Base-by-base conservation (phyloP, 2,113 vertebrate species). In the Chloropsis hardwickii region DNA sequence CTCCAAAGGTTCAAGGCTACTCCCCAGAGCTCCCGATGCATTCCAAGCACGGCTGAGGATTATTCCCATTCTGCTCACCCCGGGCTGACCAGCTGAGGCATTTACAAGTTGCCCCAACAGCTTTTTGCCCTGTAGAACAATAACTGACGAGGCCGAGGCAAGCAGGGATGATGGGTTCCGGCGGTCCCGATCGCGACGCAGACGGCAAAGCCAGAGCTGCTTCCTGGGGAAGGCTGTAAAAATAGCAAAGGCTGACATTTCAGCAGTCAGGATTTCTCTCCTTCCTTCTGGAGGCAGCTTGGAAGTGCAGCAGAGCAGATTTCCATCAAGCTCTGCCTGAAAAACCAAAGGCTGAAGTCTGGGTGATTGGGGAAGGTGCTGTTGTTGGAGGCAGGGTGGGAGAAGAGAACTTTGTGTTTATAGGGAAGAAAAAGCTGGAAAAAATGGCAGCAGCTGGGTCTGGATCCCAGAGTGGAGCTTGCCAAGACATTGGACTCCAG, bases 141-240 rank as follows among this genome's bases (percentile, higher is more conserved):
- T 39, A 64, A 33, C 5, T n/a, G 67, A 66, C 50, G 39, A 64
- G 73, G 8, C 53, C 40, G 31, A 72, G 69, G 8, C 48, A 53
- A 76, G 42, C 1, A 2, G 42, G 29, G 76, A 40, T 11, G 3
- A 71, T 5, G 0, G 25, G 37, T 47, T 40, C 45, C 3, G 6
- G 33, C 0, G 0, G 12, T 44, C 20, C 15, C 57, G 2, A 14
- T 0, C 1, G 39, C 24, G 60, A 51, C 0, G 31, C 45, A 22
- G 5, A n/a, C 12, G 12, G 88, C 50, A 12, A 25, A 3, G 37
- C 39, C 6, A 4, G 76, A 67, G 73, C 86, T 44, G 64, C 83
- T 57, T 53, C 27, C 76, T 10, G 72, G 85, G 72, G 12, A 37
- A 20, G 12, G 44, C 44, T 40, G 56, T 2, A 74, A 81, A 84